Conservation (phyloP, 2,888 invertebrate genomes). For the Exocentrus adspersus region DNA sequence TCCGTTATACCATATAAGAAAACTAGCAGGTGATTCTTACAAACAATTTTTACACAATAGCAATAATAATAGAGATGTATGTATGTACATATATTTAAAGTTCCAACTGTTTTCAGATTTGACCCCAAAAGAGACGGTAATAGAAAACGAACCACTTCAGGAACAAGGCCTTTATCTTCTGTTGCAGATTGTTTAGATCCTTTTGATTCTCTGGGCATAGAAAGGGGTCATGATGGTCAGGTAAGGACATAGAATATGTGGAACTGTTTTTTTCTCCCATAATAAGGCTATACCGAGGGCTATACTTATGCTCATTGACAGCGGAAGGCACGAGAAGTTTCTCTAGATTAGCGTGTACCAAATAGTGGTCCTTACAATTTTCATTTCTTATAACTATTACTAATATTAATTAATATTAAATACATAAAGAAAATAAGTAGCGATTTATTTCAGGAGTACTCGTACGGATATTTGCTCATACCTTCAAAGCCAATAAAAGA, state of each 20-base stretch:
- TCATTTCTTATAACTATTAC: conserved; percentile 4
- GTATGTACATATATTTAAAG: not conserved
- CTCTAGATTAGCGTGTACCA: too few relatives aligned
- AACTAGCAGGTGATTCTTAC: conserved; percentile 45
- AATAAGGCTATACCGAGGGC: too few relatives aligned
- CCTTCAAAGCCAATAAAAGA: conserved; percentile 70
- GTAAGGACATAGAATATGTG: conserved; percentile 63
- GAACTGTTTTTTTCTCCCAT: too few relatives aligned
- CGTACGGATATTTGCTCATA: conserved; percentile 85
- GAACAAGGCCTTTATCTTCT: conserved; percentile 83
- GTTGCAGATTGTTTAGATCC: conserved; percentile 87
- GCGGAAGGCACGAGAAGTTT: too few relatives aligned
- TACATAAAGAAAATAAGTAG: not conserved
- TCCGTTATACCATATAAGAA: conserved; percentile 85
- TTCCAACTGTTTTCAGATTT: conserved; percentile 36
- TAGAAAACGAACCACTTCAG: conserved; percentile 83
- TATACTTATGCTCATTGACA: too few relatives aligned
- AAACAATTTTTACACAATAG: too few relatives aligned
- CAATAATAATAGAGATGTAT: not conserved
- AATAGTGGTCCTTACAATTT: too few relatives aligned
- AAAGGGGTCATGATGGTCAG: conserved; percentile 84
- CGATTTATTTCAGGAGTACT: conserved; percentile 74
- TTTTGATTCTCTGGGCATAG: conserved; percentile 85
- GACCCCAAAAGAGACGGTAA: conserved; percentile 60
- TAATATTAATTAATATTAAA: not conserved